These are phyloP conservation scores for Dendrocincla fuliginosa DNA, from an alignment of 2,797 vertebrate genomes.

Conservation along the genomic window DNA sequence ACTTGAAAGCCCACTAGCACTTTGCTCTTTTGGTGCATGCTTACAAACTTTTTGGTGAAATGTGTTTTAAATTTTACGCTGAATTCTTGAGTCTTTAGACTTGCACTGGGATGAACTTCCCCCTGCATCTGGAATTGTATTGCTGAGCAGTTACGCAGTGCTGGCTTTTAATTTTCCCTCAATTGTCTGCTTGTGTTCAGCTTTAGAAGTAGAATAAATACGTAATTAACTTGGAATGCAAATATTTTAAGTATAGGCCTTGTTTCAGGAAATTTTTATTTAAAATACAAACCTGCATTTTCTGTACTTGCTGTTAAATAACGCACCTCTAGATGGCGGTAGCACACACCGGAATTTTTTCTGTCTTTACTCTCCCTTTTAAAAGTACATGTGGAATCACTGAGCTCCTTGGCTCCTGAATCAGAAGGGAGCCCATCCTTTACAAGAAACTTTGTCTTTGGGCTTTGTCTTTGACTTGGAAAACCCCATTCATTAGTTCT, in stretches of 20 bases:
- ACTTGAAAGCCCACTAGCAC: neutral
- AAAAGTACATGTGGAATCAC: neutral
- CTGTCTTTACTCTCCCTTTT: neutral
- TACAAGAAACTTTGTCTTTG: neutral
- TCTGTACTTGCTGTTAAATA: neutral
- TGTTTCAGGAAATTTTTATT: neutral
- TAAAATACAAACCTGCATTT: neutral
- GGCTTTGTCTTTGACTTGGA: neutral
- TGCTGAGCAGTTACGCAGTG: accelerated
- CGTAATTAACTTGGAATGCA: neutral
- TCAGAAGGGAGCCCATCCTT: neutral
- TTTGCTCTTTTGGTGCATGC: neutral
- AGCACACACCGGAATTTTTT: neutral
- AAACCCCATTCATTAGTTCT: neutral
- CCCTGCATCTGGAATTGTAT: neutral
- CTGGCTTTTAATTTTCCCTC: neutral
- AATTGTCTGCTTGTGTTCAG: neutral
- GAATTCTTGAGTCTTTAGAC: neutral
- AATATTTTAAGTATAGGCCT: neutral
- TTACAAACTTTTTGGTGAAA: neutral
- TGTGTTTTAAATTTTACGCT: neutral
- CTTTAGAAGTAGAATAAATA: neutral
- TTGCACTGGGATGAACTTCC: neutral
- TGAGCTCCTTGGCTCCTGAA: neutral
- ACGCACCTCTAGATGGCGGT: neutral